Evolutionary conservation across 2,888 invertebrate species (phyloP), one percentile per base, ranked within the genome.

Genomic region (Trachelus stipa): DNA sequence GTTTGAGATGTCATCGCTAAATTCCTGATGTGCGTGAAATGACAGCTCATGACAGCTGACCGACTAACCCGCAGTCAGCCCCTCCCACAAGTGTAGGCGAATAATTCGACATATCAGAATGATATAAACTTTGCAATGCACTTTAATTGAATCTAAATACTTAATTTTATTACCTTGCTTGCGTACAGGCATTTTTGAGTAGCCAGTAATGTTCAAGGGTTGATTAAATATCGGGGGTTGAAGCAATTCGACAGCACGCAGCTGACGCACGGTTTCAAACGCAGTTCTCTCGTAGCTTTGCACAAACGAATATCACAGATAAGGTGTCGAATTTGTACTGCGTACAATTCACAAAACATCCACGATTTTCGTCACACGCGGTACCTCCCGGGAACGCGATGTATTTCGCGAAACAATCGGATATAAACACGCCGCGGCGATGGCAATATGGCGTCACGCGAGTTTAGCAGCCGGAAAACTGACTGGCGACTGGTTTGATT

Each of bases 131-230:
- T 34, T 12, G 34, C n/a, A 37, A 15, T 74, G 12, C 6, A 30
- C 30, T 34, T 23, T 4, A 74, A 35, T 9, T 37, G 30, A 34
- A 33, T 34, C 74, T 82, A 84, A 88, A 86, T 86, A 84, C 83
- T 85, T 83, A 85, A 89, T 88, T 91, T 90, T 92, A 92, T 93
- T 92, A 95, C 95, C 95, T 95, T 95, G 95, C 93, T 95, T 95
- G 92, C 95, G 94, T 92, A 95, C 95, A 92, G 95, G 95, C 95
- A 95, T 95, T 92, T 92, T 89, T 76, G 78, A 77, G 79, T 78
- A 31, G 31, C 30, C 69, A 73, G 68, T 73, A 74, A 79, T 79
- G 35, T 75, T 69, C 68, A 40, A 74, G 78, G 78, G 78, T 78
- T 73, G 78, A 73, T 76, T 73, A 68, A 56, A 37, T 15, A 68